These are phyloP conservation scores for Stegana nigrithorax DNA, from an alignment of 2,888 invertebrate species.

Conservation along the genomic window DNA sequence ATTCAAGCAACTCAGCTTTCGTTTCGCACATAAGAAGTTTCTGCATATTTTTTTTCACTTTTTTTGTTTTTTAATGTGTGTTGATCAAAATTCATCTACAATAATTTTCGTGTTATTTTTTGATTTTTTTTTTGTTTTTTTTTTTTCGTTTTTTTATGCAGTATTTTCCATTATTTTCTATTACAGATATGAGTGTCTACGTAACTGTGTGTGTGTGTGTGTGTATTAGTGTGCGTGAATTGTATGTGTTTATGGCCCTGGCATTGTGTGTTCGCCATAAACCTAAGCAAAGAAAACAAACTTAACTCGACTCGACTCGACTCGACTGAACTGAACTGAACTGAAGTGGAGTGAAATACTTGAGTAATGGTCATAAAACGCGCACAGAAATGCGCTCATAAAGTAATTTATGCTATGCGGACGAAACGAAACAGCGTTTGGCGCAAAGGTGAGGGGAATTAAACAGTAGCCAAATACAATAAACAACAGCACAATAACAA, in stretches of 20 bases:
- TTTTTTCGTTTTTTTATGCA: neutral
- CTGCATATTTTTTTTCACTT: neutral
- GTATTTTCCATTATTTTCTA: neutral
- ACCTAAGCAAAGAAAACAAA: constrained; percentile 36
- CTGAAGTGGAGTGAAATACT: constrained; percentile 39
- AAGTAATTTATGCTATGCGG: constrained; percentile 55
- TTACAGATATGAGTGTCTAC: no score
- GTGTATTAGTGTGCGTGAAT: constrained; percentile 17
- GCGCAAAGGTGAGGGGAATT: neutral
- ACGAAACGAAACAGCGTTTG: neutral
- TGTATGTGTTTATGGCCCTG: constrained; percentile 50
- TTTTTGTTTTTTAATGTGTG: no score
- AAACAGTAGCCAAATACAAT: constrained; percentile 9
- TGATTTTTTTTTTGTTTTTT: neutral
- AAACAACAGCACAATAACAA: constrained; percentile 9
- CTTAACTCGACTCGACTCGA: neutral
- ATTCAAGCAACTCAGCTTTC: constrained; percentile 55
- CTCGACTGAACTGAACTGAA: constrained; percentile 1
- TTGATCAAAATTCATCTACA: no score
- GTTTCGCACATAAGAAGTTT: constrained; percentile 53
- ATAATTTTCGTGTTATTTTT: constrained; percentile 6
- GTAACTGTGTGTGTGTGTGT: neutral
- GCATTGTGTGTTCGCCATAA: constrained; percentile 46
- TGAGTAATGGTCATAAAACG: constrained; percentile 59
- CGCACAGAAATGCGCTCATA: constrained; percentile 50